Conservation (phyloP, 2,113 vertebrate genomes). For the Microtus richardsoni region DNA sequence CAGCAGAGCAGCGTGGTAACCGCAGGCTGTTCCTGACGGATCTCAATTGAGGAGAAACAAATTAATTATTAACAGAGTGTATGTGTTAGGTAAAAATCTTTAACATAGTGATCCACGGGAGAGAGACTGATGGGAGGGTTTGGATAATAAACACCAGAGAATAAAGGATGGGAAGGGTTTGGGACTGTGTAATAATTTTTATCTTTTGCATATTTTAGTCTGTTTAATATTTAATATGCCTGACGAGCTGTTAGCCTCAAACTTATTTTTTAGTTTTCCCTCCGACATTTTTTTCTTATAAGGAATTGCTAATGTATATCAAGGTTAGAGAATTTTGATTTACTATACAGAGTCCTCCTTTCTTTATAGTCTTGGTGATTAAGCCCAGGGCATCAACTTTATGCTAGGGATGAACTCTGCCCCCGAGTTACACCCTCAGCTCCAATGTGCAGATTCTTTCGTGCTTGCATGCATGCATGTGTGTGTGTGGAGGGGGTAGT, state of each 20-base stretch:
- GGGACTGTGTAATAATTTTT: conserved; percentile 23
- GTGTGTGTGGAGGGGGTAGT: not conserved
- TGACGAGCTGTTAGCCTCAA: not conserved
- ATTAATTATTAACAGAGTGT: conserved; percentile 29
- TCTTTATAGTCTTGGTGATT: not conserved
- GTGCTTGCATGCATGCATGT: not conserved
- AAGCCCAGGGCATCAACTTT: not conserved
- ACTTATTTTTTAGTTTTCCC: not conserved
- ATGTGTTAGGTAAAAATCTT: conserved; percentile 57
- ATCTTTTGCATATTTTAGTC: conserved; percentile 34
- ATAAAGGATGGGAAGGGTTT: not conserved
- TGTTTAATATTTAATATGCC: conserved; percentile 46
- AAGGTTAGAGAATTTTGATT: not conserved
- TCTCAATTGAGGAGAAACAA: conserved; percentile 1
- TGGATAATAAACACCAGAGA: not conserved
- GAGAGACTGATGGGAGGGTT: conserved; percentile 6
- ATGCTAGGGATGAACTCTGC: not conserved
- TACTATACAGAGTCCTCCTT: not conserved
- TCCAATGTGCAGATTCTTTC: not conserved
- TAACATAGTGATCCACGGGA: not conserved
- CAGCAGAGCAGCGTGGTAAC: not conserved
- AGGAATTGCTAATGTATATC: not conserved
- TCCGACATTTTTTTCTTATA: not conserved
- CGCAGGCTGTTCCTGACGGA: not conserved
- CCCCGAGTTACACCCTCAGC: not conserved